Evolutionary conservation across 2,888 invertebrate species (phyloP), one percentile per base, ranked within the genome.

Genomic region (Pelosia muscerda): DNA sequence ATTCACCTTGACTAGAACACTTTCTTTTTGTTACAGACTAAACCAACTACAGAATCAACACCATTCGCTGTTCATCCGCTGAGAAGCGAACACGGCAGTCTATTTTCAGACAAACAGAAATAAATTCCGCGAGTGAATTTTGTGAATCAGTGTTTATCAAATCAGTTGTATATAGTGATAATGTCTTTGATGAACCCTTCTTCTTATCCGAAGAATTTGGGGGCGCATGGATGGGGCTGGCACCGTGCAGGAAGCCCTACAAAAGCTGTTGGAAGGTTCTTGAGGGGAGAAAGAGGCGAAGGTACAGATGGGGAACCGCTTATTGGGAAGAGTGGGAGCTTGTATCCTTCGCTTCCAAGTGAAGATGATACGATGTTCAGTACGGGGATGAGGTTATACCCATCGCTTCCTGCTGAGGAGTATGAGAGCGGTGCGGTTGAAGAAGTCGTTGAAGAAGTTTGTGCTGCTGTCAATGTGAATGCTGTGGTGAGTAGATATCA

Each of bases 191-290:
- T 91, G 31, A 88, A 83, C 72, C 63, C 63, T 13, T 63, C 63
- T 10, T 91, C 93, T 72, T 95, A 94, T 74, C 94, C 94, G 77
- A 94, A 93, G 84, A 95, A 95, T 76, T 91, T 94, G 69, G 92
- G 89, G 67, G 93, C 94, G 57, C 92, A 94, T 68, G 95, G 95
- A 1, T 94, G 93, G 93, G 95, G 95, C 0, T 95, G 95, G 95
- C 94, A 95, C 73, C 82, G 94, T 23, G 75, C 83, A 0, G 80
- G 83, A 8, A 88, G 75, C n/a, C 90, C 91, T 1, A 81, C 92
- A 0, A 82, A 86, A 0, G 94, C 94, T 9, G 92, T 93, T 0
- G 83, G 83, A 13, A 93, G 93, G 0, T 95, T 95, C 69, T 77
- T 94, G 71, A 90, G 85, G 63, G 85, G 86, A 6, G 94, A 93